Evolutionary conservation across 2,888 invertebrate species (phyloP).

Genomic region (Cephus nigrinus): DNA sequence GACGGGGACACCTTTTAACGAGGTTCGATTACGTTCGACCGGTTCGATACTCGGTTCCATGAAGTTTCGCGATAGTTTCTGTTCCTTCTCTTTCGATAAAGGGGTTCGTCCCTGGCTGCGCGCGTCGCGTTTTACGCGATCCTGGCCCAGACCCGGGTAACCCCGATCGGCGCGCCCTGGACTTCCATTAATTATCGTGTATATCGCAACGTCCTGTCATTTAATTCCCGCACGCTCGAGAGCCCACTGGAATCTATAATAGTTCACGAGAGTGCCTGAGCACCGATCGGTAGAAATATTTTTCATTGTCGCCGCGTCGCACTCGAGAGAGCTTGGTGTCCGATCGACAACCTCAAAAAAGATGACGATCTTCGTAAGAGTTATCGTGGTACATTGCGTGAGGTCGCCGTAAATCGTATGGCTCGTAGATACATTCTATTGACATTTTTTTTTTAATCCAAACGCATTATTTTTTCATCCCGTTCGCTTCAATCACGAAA

Average conservation of each 20-base stretch:
- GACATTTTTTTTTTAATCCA: not conserved
- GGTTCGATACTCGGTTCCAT: not conserved
- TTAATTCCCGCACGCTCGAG: not conserved
- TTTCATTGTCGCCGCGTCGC: not conserved
- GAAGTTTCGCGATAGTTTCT: not conserved
- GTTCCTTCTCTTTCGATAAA: not conserved
- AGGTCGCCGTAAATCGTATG: not conserved
- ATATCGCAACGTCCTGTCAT: not conserved
- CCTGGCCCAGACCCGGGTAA: not conserved
- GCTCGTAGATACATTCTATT: not conserved
- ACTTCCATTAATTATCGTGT: not conserved
- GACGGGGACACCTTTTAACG: not conserved
- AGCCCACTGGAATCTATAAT: not conserved
- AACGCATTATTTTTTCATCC: not conserved
- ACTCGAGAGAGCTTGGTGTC: not conserved
- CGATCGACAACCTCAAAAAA: not conserved
- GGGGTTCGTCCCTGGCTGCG: not conserved
- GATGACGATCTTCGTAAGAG: not conserved
- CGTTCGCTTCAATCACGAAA: slow-evolving; percentile 32
- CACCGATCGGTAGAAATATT: not conserved
- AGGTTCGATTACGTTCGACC: not conserved
- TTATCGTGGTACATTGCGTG: not conserved
- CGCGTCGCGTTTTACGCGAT: not conserved
- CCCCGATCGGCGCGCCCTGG: not conserved
- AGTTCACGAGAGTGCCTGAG: not conserved